Evolutionary conservation across 2,797 vertebrate species (phyloP).

Genomic region (Catostomus latipinnis): DNA sequence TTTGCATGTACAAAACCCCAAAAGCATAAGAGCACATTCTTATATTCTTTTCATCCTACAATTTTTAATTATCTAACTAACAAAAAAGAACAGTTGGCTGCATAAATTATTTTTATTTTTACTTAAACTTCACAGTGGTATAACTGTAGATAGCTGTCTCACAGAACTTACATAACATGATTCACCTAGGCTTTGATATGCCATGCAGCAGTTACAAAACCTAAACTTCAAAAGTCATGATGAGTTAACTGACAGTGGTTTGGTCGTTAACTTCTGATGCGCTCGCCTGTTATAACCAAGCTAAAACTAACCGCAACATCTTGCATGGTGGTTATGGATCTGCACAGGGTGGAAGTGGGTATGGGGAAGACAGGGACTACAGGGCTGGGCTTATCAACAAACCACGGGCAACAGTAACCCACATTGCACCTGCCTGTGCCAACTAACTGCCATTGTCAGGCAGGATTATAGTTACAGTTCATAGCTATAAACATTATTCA

Average conservation of each 20-base stretch:
- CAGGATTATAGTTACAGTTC: slow-evolving; percentile 10
- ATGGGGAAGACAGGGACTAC: slow-evolving; percentile 36
- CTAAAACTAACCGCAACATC: slow-evolving; percentile 60
- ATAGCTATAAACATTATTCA: slow-evolving; percentile 23
- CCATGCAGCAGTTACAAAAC: slow-evolving; percentile 46
- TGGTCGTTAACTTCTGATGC: slow-evolving; percentile 59
- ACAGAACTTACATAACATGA: slow-evolving; percentile 44
- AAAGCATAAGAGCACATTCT: too few species aligned
- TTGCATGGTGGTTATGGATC: slow-evolving; percentile 60
- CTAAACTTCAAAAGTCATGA: slow-evolving; percentile 41
- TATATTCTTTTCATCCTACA: too few species aligned
- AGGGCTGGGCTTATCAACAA: slow-evolving; percentile 56
- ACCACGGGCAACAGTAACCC: slow-evolving; percentile 41
- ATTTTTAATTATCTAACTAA: too few species aligned
- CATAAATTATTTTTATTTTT: not conserved
- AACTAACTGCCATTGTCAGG: slow-evolving; percentile 36
- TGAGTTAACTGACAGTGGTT: slow-evolving; percentile 66
- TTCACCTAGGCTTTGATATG: slow-evolving; percentile 40
- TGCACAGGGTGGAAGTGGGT: slow-evolving; percentile 54
- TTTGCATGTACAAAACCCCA: too few species aligned
- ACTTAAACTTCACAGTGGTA: slow-evolving; percentile 25
- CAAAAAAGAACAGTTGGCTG: too few species aligned
- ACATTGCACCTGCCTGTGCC: slow-evolving; percentile 39
- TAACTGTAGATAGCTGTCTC: slow-evolving; percentile 40
- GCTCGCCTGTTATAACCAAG: slow-evolving; percentile 51